These are phyloP conservation scores for Mythimna vitellina DNA, from an alignment of 2,888 invertebrate genomes.

Conservation along the genomic window DNA sequence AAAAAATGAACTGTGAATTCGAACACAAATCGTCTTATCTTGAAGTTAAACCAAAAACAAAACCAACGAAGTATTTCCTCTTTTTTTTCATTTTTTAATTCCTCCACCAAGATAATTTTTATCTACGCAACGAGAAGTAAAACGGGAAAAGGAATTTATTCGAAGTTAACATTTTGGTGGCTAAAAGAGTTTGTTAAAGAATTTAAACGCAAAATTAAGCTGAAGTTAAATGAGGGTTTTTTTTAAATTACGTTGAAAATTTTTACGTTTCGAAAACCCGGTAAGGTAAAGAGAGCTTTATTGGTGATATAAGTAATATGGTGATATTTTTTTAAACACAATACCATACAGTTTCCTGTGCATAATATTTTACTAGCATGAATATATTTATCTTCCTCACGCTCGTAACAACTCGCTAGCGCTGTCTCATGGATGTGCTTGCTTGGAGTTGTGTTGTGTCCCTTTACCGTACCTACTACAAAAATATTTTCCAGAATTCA, in stretches of 20 bases:
- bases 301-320: too few species aligned
- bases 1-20: background rate
- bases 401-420: too few species aligned
- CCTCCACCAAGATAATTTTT: constrained; percentile 13
- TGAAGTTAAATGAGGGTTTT: constrained; percentile 4
- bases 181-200: constrained; percentile 28
- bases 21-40: background rate
- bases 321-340: too few species aligned
- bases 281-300: too few species aligned
- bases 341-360: too few species aligned
- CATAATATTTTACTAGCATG: too few species aligned
- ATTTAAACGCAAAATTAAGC: constrained; percentile 18
- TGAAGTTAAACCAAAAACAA: background rate
- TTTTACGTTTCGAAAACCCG: background rate
- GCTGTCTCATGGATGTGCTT: too few species aligned
- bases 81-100: constrained; percentile 6
- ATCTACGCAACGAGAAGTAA: constrained; percentile 18
- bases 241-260: background rate
- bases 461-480: too few species aligned
- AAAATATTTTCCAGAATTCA: background rate
- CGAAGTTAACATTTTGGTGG: constrained; percentile 16
- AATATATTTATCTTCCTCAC: too few species aligned
- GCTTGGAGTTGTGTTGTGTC: too few species aligned
- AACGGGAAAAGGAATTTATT: constrained; percentile 5
- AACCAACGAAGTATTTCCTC: background rate